Conservation (phyloP, 2,888 invertebrate genomes). For the Caenorhabditis doughertyi region DNA sequence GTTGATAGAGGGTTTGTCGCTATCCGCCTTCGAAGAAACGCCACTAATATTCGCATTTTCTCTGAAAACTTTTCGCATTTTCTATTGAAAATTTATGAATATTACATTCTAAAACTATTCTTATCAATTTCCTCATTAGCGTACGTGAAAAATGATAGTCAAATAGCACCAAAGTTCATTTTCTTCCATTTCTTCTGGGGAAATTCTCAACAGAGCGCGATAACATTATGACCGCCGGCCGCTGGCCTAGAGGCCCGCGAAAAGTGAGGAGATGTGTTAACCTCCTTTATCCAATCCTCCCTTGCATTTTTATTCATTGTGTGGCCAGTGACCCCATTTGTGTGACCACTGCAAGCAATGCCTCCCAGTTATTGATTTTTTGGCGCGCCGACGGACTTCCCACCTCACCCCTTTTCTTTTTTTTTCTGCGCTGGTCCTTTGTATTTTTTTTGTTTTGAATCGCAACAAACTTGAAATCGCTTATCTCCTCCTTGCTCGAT, state of each 20-base stretch:
- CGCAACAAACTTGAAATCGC: no score
- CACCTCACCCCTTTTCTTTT: no score
- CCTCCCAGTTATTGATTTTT: no score
- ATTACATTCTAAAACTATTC: background rate
- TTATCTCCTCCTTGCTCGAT: no score
- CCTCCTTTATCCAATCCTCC: background rate
- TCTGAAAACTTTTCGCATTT: background rate
- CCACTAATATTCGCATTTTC: conserved; percentile 3
- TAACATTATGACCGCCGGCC: conserved; percentile 9
- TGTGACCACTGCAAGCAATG: no score
- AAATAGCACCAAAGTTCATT: background rate
- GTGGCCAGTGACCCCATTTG: no score
- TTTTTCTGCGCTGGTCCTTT: no score
- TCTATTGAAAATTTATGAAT: background rate
- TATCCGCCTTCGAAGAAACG: conserved; percentile 35
- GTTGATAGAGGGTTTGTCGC: conserved; percentile 47
- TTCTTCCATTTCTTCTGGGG: no score
- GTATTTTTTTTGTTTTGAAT: no score
- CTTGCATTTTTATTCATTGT: background rate
- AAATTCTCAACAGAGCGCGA: conserved; percentile 14
- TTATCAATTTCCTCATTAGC: background rate
- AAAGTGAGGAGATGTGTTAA: no score
- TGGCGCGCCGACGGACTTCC: no score
- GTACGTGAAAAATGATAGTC: conserved; percentile 30
- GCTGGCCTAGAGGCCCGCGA: conserved; percentile 13